phyloP scores from a whole-genome alignment of 2,888 invertebrate genomes.

The Dicyrtoma fusca region DNA sequence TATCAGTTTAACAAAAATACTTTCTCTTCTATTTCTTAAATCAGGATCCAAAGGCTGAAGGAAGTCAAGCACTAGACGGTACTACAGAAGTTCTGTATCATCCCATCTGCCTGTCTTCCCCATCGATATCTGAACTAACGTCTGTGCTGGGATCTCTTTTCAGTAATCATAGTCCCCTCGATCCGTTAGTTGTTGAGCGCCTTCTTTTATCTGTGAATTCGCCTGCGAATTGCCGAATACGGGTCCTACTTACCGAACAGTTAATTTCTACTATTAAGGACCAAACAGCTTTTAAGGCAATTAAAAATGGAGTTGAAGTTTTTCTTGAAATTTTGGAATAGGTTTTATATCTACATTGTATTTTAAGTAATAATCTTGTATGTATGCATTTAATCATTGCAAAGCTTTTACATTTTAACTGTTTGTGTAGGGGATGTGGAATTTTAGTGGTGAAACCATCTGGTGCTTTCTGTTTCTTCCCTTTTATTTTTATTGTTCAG shows the following conservation, averaged over 20 bases:
- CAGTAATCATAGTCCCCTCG: slow-evolving; percentile 44
- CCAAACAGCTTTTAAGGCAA: slow-evolving; percentile 53
- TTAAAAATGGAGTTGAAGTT: slow-evolving; percentile 52
- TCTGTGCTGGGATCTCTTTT: slow-evolving; percentile 52
- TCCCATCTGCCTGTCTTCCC: slow-evolving; percentile 55
- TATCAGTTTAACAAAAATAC: background rate
- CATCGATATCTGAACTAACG: slow-evolving; percentile 53
- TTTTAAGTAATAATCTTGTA: background rate
- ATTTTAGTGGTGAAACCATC: too few species aligned
- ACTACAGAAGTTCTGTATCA: slow-evolving; percentile 44
- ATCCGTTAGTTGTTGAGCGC: slow-evolving; percentile 48
- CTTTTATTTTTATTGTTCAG: too few species aligned
- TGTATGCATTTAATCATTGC: background rate
- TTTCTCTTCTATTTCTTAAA: background rate
- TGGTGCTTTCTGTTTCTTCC: too few species aligned
- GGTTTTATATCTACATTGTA: background rate
- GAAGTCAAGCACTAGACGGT: slow-evolving; percentile 1
- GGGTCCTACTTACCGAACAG: slow-evolving; percentile 54
- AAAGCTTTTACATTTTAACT: background rate
- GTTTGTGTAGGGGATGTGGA: too few species aligned
- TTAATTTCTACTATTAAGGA: slow-evolving; percentile 55
- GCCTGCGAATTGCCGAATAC: slow-evolving; percentile 50
- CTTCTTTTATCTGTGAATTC: slow-evolving; percentile 51
- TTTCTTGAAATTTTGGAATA: slow-evolving; percentile 53
- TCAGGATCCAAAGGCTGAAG: slow-evolving; percentile 20